Conservation (phyloP, 1,140 invertebrate species). For the Eciton burchellii region DNA sequence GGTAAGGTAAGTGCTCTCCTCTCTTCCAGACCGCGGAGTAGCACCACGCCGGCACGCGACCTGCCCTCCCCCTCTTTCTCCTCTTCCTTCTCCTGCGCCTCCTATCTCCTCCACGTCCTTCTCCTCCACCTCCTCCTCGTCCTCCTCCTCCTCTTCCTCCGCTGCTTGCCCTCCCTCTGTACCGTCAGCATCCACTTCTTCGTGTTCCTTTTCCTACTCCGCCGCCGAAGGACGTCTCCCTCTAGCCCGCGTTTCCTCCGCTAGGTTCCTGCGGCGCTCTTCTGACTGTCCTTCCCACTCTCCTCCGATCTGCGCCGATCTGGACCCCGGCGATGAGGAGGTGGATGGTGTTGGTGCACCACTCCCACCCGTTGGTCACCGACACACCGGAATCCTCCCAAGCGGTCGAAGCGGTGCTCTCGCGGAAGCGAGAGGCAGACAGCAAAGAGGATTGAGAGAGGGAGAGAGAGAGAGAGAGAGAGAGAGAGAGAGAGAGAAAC, state of each 20-base stretch:
- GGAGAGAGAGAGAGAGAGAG: constrained; percentile 10
- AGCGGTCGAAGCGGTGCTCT: background rate
- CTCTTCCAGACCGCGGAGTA: constrained; percentile 76
- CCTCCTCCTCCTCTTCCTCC: constrained; percentile 5
- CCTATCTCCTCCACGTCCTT: too few species aligned
- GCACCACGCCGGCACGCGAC: constrained; percentile 85
- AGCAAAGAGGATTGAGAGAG: too few species aligned
- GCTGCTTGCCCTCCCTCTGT: constrained; percentile 15
- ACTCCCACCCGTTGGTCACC: constrained; percentile 70
- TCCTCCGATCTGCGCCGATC: constrained; percentile 12
- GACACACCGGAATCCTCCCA: constrained; percentile 78
- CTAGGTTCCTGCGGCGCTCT: constrained; percentile 59
- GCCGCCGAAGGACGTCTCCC: constrained; percentile 55
- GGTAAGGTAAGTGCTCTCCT: constrained; percentile 79
- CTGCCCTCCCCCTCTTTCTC: constrained; percentile 77
- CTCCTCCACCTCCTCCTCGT: background rate
- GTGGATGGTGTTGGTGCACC: constrained; percentile 67
- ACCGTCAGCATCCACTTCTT: constrained; percentile 24
- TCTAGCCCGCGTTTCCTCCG: constrained; percentile 67
- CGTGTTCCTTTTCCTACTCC: constrained; percentile 57
- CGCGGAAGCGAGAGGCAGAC: constrained; percentile 24
- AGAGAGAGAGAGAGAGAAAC: constrained; percentile 12
- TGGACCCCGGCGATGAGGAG: constrained; percentile 34
- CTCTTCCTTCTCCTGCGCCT: constrained; percentile 33
- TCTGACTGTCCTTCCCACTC: constrained; percentile 43